Conservation (phyloP, 2,797 vertebrate genomes). For the Chaetodon trifasciatus region DNA sequence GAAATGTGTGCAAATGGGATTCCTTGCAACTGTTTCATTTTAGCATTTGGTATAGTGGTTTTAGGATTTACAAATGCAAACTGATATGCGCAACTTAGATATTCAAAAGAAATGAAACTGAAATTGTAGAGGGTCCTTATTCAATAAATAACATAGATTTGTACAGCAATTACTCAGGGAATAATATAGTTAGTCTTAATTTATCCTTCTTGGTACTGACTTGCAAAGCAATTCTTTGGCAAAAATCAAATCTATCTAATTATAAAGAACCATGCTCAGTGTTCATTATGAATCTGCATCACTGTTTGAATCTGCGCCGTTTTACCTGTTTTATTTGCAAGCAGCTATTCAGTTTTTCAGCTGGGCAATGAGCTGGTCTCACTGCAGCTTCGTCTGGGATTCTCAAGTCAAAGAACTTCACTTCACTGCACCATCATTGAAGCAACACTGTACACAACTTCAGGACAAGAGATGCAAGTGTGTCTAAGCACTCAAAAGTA, state of each 20-base stretch:
- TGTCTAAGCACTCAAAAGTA: conserved; percentile 65
- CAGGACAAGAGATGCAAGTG: conserved; percentile 75
- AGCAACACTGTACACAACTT: conserved; percentile 84
- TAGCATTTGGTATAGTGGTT: conserved; percentile 65
- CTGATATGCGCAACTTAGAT: conserved; percentile 80
- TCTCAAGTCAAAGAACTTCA: conserved; percentile 79
- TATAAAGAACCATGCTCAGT: conserved; percentile 72
- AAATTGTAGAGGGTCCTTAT: conserved; percentile 80
- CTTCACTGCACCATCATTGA: conserved; percentile 81
- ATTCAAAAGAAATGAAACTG: conserved; percentile 78
- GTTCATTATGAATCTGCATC: conserved; percentile 64
- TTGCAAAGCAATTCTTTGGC: conserved; percentile 86
- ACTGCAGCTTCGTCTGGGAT: conserved; percentile 75
- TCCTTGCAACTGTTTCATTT: conserved; percentile 63
- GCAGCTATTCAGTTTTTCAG: conserved; percentile 73
- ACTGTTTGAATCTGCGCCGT: conserved; percentile 58
- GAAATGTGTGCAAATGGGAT: conserved; percentile 79
- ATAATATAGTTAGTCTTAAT: conserved; percentile 81
- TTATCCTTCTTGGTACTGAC: conserved; percentile 82
- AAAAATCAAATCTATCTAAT: conserved; percentile 81
- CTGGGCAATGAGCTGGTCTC: conserved; percentile 60
- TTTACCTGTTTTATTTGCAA: conserved; percentile 74
- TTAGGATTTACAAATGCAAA: conserved; percentile 74
- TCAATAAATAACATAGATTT: conserved; percentile 83
- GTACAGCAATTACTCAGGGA: conserved; percentile 80